Conservation (phyloP, 2,888 invertebrate genomes). For the Hemaris fuciformis region DNA sequence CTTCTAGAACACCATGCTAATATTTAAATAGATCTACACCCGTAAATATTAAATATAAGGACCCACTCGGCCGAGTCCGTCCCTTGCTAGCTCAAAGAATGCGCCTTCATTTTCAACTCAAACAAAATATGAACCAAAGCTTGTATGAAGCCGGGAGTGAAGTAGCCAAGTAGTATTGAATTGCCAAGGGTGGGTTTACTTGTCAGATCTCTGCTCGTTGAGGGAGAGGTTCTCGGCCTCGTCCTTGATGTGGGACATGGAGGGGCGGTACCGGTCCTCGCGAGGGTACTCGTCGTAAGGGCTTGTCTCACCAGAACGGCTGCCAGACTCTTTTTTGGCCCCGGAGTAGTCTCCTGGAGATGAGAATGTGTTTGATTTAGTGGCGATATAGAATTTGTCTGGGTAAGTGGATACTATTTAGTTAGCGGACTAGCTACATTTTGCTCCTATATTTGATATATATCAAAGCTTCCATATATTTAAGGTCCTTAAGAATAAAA, state of each 20-base stretch:
- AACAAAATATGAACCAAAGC: not conserved
- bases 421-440: too few relatives aligned
- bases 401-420: too few relatives aligned
- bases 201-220: constrained; percentile 77
- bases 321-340: constrained; percentile 64
- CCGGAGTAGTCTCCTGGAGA: constrained; percentile 55
- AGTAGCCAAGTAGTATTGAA: not conserved
- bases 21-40: constrained; percentile 76
- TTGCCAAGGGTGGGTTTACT: constrained; percentile 41
- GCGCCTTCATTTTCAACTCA: not conserved
- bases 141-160: not conserved
- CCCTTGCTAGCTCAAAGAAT: not conserved
- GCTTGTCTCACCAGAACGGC: constrained; percentile 70
- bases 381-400: too few relatives aligned
- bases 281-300: constrained; percentile 74
- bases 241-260: constrained; percentile 71
- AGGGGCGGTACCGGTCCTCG: constrained; percentile 64
- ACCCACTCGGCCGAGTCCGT: not conserved
- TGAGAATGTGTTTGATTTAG: not conserved
- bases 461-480: too few relatives aligned
- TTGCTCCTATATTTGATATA: too few relatives aligned
- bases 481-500: too few relatives aligned
- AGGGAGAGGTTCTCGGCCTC: constrained; percentile 78
- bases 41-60: constrained; percentile 37
- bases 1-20: constrained; percentile 63